Base-by-base conservation (phyloP, 2,888 invertebrate species). In the Neria commutata region DNA sequence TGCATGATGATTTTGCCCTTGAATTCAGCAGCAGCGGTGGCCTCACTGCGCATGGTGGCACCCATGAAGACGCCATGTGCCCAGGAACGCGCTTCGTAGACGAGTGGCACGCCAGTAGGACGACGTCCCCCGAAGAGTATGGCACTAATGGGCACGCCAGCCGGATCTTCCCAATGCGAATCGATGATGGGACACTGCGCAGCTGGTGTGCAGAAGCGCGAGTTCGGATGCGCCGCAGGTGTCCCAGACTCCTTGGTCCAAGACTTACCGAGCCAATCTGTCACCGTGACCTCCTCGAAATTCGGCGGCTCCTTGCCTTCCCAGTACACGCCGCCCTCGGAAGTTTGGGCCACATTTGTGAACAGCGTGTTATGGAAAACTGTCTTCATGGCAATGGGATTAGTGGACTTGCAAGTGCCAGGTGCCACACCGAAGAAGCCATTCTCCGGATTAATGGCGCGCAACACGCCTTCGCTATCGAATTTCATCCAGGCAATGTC, bases 351-450 rank as follows among this genome's bases (percentile, higher is more conserved):
- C 3, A 98, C 98, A 81, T 99, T 99, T 0, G 99, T 99, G 83
- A 98, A 99, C 21, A 99, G 85, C 0, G 98, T 95, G 81, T 99
- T 94, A 65, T 87, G 86, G 81, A 93, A 91, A 54, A 98, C 88
- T 0, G 96, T 95, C 59, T 89, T 85, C 96, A 99, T 98, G 1
- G 99, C 99, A 73, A 95, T 95, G 0, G 98, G 98, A 80, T 99
- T 99, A 0, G 97, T 98, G 14, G 88, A 84, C 61, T 83, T 84
- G 0, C 94, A 95, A 0, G 98, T 98, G 3, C 92, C 97, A 60
- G 97, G 98, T 0, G 98, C 98, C 0, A 99, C 98, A 14, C 99
- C 99, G 81, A 99, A 99, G 87, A 99, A 98, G 3, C 98, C 98
- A 75, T 95, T 95, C 81, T 98, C 98, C 0, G 98, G 98, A 80